Evolutionary conservation across 2,113 vertebrate species (phyloP).

Genomic region (Thalassarche chlororhynchos): DNA sequence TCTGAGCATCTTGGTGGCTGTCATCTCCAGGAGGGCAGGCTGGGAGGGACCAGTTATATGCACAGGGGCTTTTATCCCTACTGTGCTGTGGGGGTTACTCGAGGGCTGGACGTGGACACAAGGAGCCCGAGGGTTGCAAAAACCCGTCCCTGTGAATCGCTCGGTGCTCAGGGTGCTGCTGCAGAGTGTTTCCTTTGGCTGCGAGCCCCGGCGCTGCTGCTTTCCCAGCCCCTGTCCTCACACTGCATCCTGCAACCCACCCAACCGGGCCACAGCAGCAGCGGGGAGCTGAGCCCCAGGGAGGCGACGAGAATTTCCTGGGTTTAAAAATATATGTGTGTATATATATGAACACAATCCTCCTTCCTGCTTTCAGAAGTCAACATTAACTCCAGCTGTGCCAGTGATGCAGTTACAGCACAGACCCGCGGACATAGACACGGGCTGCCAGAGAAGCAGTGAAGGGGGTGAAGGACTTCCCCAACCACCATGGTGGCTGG

Average conservation of each 20-base stretch:
- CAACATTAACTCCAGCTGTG: background rate
- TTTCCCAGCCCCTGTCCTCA: background rate
- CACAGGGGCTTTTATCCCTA: fast-evolving
- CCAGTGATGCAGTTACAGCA: background rate
- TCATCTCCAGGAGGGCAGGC: background rate
- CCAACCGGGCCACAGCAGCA: background rate
- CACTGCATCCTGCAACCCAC: background rate
- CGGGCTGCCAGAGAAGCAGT: background rate
- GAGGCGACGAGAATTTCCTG: background rate
- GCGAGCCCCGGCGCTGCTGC: background rate
- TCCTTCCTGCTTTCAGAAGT: background rate
- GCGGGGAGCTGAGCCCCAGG: background rate
- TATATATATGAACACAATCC: background rate
- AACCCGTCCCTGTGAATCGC: fast-evolving
- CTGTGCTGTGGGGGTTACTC: background rate
- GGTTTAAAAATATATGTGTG: background rate
- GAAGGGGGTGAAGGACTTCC: background rate
- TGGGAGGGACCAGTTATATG: fast-evolving
- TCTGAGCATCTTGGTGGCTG: background rate
- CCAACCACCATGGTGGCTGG: background rate
- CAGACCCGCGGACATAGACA: background rate
- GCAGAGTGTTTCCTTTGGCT: background rate
- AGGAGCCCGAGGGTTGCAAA: background rate
- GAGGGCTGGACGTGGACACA: fast-evolving
- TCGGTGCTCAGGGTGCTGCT: too few relatives aligned